These are phyloP conservation scores for Tanaodytes sp. DNA, from an alignment of 2,888 invertebrate genomes.

Conservation along the genomic window DNA sequence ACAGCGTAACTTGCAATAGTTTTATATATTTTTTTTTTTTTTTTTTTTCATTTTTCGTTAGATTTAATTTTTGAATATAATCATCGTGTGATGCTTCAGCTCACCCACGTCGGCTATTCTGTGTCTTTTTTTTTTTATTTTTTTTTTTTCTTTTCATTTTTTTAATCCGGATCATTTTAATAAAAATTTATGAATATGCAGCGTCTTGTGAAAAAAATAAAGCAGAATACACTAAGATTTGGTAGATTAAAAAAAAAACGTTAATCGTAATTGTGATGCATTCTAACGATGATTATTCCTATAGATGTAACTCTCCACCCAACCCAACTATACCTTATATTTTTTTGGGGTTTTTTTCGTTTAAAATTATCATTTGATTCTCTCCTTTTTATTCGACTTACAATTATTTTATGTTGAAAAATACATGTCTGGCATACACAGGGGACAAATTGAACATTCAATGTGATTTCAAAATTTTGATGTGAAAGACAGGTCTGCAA, in stretches of 20 bases:
- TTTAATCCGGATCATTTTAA: too few species aligned
- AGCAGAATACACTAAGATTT: too few species aligned
- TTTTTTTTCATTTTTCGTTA: conserved; percentile 16
- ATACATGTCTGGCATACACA: conserved; percentile 53
- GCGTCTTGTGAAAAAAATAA: too few species aligned
- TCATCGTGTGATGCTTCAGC: conserved; percentile 28
- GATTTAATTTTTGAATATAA: conserved; percentile 53
- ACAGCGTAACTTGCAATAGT: conserved; percentile 57
- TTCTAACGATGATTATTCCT: too few species aligned
- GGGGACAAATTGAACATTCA: background rate
- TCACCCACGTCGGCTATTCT: too few species aligned
- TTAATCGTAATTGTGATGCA: too few species aligned
- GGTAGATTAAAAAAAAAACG: too few species aligned
- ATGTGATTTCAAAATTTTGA: background rate
- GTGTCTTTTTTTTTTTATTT: too few species aligned
- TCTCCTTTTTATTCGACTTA: conserved; percentile 24
- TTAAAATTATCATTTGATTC: background rate
- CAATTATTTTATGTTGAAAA: conserved; percentile 27
- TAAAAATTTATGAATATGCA: too few species aligned
- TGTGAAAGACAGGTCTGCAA: conserved; percentile 20
- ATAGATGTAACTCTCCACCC: conserved; percentile 60
- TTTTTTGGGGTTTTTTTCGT: background rate
- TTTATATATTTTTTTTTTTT: conserved; percentile 8
- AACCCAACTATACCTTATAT: conserved; percentile 14
- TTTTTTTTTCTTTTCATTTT: too few species aligned